These are phyloP conservation scores for Decapterus maruadsi DNA, from an alignment of 2,797 vertebrate species.

Conservation along the genomic window DNA sequence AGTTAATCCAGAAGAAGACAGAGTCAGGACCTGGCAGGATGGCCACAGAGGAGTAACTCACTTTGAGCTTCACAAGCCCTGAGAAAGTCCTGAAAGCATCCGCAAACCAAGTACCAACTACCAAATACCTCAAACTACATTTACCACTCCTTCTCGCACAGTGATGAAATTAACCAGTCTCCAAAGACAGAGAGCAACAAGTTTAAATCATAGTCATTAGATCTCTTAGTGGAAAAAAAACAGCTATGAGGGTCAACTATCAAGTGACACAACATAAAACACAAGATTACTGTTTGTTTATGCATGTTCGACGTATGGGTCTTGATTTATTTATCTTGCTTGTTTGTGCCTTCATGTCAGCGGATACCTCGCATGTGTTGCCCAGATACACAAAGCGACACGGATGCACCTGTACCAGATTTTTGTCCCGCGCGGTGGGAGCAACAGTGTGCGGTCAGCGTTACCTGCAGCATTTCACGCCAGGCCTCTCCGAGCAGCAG, in stretches of 20 bases:
- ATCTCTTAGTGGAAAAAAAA: not conserved
- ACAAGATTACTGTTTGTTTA: not conserved
- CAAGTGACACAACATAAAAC: not conserved
- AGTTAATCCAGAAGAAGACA: too few species aligned
- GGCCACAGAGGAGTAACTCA: too few species aligned
- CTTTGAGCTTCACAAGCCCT: too few species aligned
- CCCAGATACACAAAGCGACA: conserved; percentile 31
- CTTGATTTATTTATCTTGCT: not conserved
- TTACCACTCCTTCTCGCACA: too few species aligned
- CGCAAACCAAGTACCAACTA: too few species aligned
- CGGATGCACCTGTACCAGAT: conserved; percentile 27
- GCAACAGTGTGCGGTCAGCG: conserved; percentile 58
- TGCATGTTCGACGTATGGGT: not conserved
- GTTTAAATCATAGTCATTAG: not conserved
- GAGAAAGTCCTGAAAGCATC: too few species aligned
- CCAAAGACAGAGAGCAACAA: not conserved
- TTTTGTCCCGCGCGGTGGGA: conserved; percentile 40
- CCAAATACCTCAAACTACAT: too few species aligned
- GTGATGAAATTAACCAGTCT: too few species aligned
- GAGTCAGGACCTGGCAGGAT: too few species aligned
- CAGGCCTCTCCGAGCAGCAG: conserved; percentile 49
- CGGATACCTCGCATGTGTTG: not conserved
- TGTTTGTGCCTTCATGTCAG: not conserved
- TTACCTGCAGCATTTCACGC: conserved; percentile 63
- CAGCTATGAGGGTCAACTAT: not conserved